Evolutionary conservation across 2,888 invertebrate species (phyloP).

Genomic region (Bombylius discolor): DNA sequence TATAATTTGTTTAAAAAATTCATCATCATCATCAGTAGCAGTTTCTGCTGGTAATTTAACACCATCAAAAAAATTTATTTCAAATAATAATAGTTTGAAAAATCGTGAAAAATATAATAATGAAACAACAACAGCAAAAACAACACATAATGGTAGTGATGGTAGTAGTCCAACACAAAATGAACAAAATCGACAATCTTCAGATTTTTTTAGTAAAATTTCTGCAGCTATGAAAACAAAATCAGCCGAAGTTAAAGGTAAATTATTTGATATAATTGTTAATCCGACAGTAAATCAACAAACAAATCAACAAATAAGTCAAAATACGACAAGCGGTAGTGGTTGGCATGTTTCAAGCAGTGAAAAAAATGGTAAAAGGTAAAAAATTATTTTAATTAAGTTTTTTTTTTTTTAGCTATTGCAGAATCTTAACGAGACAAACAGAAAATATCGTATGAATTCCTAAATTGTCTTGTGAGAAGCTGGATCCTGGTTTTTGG

Average conservation of each 20-base stretch:
- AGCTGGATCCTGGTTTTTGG: too few species aligned
- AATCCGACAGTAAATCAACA: slow-evolving; percentile 54
- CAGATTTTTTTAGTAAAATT: slow-evolving; percentile 68
- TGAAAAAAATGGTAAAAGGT: slow-evolving; percentile 69
- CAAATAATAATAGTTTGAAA: neutral
- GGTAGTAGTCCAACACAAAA: slow-evolving; percentile 15
- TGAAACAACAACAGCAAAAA: slow-evolving; percentile 13
- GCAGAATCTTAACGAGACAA: too few species aligned
- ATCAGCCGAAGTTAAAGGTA: slow-evolving; percentile 83
- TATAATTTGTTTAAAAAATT: slow-evolving; percentile 58
- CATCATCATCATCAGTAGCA: slow-evolving; percentile 22
- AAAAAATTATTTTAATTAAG: neutral
- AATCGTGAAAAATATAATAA: slow-evolving; percentile 3
- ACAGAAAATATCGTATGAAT: too few species aligned
- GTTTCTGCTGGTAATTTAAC: neutral
- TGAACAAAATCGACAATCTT: slow-evolving; percentile 31
- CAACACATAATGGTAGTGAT: slow-evolving; percentile 6
- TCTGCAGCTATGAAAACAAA: slow-evolving; percentile 81
- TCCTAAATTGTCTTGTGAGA: too few species aligned
- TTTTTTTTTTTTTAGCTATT: too few species aligned
- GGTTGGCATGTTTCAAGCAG: slow-evolving; percentile 74
- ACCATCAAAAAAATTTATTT: neutral
- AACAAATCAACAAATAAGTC: slow-evolving; percentile 22
- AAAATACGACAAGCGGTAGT: slow-evolving; percentile 20
- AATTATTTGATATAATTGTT: slow-evolving; percentile 84